Conservation (phyloP, 2,113 vertebrate genomes). For the Bos javanicus region DNA sequence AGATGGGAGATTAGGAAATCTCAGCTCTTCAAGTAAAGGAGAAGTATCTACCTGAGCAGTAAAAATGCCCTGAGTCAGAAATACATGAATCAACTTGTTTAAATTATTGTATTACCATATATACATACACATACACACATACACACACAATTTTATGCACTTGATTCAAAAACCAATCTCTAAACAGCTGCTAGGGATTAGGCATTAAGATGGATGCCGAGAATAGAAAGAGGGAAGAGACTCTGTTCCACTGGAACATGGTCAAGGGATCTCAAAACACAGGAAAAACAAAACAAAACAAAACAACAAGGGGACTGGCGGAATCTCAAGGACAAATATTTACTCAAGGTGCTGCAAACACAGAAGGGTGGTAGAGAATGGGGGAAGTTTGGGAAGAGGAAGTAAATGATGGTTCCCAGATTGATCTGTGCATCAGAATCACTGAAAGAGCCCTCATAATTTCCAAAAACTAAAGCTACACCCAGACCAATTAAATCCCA, state of each 20-base stretch:
- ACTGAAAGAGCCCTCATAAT: not conserved
- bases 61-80: slow-evolving; percentile 39
- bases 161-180: slow-evolving; percentile 48
- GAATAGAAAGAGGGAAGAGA: not conserved
- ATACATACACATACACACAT: not conserved
- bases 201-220: not conserved
- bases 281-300: not conserved
- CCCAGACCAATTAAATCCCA: not conserved
- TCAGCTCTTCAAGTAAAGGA: slow-evolving; percentile 27
- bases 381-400: not conserved
- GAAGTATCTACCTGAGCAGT: not conserved
- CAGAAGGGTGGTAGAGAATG: not conserved
- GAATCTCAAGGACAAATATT: not conserved
- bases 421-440: not conserved
- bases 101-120: not conserved
- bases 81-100: not conserved
- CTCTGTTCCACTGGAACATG: not conserved
- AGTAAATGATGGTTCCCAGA: not conserved
- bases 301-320: not conserved
- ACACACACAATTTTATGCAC: not conserved
- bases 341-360: not conserved
- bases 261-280: not conserved
- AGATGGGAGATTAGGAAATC: slow-evolving; percentile 38
- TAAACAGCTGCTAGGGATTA: not conserved
- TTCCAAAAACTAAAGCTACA: not conserved